Evolutionary conservation across 2,113 vertebrate species (phyloP).

Genomic region (Larimichthys crocea): DNA sequence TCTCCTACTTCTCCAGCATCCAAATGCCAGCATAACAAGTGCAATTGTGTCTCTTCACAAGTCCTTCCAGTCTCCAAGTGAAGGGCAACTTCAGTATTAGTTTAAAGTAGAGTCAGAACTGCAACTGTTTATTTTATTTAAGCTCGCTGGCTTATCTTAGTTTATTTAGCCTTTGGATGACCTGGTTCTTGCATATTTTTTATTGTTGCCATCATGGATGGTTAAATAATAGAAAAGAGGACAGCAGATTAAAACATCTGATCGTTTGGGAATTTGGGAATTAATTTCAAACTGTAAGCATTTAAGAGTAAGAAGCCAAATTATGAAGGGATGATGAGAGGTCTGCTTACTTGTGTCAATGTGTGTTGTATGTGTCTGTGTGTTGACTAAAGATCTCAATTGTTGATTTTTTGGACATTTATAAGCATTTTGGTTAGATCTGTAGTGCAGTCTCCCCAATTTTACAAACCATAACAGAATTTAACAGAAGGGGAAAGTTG

Average conservation of each 20-base stretch:
- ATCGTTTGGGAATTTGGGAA: neutral
- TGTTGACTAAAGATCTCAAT: neutral
- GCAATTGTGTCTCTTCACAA: neutral
- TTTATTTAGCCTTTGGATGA: neutral
- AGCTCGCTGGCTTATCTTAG: neutral
- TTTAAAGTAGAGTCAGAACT: neutral
- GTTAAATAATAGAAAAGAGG: neutral
- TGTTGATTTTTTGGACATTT: neutral
- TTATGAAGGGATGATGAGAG: neutral
- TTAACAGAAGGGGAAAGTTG: slow-evolving; percentile 34
- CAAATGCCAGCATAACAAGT: neutral
- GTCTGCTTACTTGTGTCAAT: neutral
- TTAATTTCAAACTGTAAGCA: neutral
- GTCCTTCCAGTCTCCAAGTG: neutral
- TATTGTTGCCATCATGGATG: neutral
- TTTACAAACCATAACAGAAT: neutral
- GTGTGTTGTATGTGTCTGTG: neutral
- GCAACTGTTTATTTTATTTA: neutral
- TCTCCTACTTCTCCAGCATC: neutral
- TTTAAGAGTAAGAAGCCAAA: neutral
- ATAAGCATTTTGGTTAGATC: neutral
- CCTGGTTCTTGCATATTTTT: neutral
- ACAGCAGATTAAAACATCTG: neutral
- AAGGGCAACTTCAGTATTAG: neutral
- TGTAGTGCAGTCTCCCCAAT: neutral